Conservation (phyloP, 2,113 vertebrate genomes). For the Callospermophilus lateralis region DNA sequence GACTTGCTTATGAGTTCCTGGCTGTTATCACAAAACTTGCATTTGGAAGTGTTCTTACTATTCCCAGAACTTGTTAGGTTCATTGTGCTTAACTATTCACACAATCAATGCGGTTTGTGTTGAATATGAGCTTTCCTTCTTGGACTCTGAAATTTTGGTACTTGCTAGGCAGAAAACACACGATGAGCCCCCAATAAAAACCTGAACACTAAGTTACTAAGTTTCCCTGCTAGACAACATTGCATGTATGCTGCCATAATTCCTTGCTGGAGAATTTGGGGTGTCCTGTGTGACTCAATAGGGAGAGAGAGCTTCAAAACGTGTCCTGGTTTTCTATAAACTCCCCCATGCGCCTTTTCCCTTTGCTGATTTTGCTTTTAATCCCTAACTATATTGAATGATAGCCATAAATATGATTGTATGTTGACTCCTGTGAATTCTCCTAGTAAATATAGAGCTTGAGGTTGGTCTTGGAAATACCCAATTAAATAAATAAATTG, state of each 20-base stretch:
- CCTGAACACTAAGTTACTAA: not conserved
- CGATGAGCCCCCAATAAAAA: not conserved
- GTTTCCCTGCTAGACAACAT: not conserved
- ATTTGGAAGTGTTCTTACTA: not conserved
- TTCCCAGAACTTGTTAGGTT: not conserved
- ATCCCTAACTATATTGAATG: not conserved
- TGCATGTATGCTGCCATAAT: not conserved
- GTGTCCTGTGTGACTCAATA: not conserved
- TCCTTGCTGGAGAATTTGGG: not conserved
- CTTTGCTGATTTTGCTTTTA: not conserved
- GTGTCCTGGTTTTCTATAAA: not conserved
- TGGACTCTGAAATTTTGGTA: not conserved
- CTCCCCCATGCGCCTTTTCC: not conserved
- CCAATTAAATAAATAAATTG: not conserved
- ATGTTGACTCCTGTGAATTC: not conserved
- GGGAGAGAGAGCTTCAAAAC: not conserved
- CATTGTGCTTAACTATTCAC: not conserved
- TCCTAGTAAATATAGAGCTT: not conserved
- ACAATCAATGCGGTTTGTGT: not conserved
- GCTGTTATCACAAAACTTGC: not conserved
- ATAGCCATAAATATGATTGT: not conserved
- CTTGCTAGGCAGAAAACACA: not conserved
- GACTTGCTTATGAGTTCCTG: not conserved
- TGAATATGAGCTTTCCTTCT: not conserved
- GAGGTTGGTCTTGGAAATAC: not conserved